phyloP scores from a whole-genome alignment of 2,797 vertebrate genomes.

The Lycodopsis pacificus region DNA sequence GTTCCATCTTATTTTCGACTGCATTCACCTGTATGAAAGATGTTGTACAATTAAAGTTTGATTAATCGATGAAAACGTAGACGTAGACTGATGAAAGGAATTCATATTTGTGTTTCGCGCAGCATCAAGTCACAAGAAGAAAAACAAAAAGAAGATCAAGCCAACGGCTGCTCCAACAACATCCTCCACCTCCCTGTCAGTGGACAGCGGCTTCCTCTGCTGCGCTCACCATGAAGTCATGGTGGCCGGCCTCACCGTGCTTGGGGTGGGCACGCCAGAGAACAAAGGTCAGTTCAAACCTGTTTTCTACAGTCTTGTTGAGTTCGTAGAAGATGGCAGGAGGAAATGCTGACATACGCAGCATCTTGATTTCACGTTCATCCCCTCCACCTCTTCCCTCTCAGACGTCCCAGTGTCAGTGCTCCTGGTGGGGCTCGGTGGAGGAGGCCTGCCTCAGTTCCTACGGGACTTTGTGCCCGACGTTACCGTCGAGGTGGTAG shows the following conservation, averaged over 20 bases:
- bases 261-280: slow-evolving; percentile 76
- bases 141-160: slow-evolving; percentile 81
- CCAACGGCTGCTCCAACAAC: slow-evolving; percentile 47
- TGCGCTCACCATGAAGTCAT: slow-evolving; percentile 96
- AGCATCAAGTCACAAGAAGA: slow-evolving; percentile 88
- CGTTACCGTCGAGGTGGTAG: slow-evolving; percentile 87
- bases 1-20: neutral
- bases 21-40: neutral
- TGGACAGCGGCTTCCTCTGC: slow-evolving; percentile 93
- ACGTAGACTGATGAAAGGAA: neutral
- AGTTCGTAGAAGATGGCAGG: too few species aligned
- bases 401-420: slow-evolving; percentile 83
- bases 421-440: slow-evolving; percentile 93
- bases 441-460: slow-evolving; percentile 94
- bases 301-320: neutral
- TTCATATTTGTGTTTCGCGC: slow-evolving; percentile 13
- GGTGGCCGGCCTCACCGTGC: slow-evolving; percentile 91
- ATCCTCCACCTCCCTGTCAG: slow-evolving; percentile 56
- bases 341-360: too few species aligned
- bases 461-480: slow-evolving; percentile 90
- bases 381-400: neutral
- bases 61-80: neutral
- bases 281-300: slow-evolving; percentile 79
- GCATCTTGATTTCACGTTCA: neutral
- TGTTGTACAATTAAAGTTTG: too few species aligned